A percentile compares a stretch with the other conserved stretches of the same genome.
These are phyloP conservation scores for Lacanobia oleracea DNA, from an alignment of 2,888 invertebrate genomes.

Conservation along the genomic window DNA sequence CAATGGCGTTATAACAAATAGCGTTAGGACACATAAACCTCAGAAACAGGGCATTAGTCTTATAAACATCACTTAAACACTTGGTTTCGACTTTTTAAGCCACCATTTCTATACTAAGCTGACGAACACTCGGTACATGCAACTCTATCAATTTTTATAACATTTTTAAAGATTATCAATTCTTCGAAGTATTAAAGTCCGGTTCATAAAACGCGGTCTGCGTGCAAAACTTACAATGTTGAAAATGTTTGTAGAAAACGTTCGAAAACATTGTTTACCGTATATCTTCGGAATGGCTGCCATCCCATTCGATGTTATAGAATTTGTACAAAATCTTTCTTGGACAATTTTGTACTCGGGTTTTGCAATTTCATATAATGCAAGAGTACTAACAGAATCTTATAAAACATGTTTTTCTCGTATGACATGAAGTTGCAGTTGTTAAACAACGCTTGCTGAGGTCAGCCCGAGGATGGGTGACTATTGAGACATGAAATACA, in stretches of 20 bases:
- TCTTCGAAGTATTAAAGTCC: slow-evolving; percentile 49
- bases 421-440: no score
- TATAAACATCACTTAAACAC: not conserved
- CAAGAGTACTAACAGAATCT: slow-evolving; percentile 6
- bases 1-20: no score
- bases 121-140: slow-evolving; percentile 14
- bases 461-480: no score
- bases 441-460: not conserved
- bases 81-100: not conserved
- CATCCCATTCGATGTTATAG: slow-evolving; percentile 61
- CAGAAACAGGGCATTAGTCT: not conserved
- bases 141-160: slow-evolving; percentile 30
- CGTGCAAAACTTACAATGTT: slow-evolving; percentile 63
- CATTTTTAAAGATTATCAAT: slow-evolving; percentile 44
- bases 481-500: no score
- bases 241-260: slow-evolving; percentile 55
- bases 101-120: not conserved
- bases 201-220: slow-evolving; percentile 61
- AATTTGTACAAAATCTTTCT: slow-evolving; percentile 61
- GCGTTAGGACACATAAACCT: no score
- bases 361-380: slow-evolving; percentile 34
- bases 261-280: slow-evolving; percentile 66
- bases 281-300: slow-evolving; percentile 65
- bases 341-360: slow-evolving; percentile 44
- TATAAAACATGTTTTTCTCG: not conserved